Evolutionary conservation across 2,797 vertebrate genomes (phyloP).

Genomic region (Varecia variegata): DNA sequence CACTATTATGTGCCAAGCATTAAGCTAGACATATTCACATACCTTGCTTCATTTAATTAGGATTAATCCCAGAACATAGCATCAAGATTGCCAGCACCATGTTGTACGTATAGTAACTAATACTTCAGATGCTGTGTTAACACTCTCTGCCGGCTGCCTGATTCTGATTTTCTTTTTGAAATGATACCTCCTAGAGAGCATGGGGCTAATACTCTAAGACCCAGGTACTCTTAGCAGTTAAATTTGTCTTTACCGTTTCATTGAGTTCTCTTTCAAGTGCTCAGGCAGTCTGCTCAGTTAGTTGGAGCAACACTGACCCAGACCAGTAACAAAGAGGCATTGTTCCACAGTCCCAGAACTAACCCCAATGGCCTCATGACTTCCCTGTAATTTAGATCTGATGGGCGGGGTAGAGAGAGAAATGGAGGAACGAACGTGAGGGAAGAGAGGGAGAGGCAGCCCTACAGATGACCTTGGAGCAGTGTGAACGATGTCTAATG

Average conservation of each 20-base stretch:
- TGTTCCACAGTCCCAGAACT: background rate
- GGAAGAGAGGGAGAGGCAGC: background rate
- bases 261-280: background rate
- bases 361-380: constrained; percentile 8
- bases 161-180: constrained; percentile 9
- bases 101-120: background rate
- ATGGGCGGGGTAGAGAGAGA: background rate
- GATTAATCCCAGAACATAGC: background rate
- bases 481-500: constrained; percentile 68
- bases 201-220: background rate
- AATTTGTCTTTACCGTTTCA: background rate
- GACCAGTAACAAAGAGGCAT: constrained; percentile 50
- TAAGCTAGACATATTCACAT: background rate
- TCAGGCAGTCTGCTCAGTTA: background rate
- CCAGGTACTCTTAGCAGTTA: background rate
- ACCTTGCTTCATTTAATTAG: constrained; percentile 29
- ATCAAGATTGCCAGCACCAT: background rate
- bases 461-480: constrained; percentile 72
- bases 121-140: background rate
- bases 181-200: background rate
- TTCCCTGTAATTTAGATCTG: constrained; percentile 55
- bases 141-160: background rate
- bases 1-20: background rate
- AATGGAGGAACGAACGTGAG: background rate
- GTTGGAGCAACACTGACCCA: constrained; percentile 47